Evolutionary conservation across 1,140 invertebrate species (phyloP).

Genomic region (Eurytemora carolleeae): DNA sequence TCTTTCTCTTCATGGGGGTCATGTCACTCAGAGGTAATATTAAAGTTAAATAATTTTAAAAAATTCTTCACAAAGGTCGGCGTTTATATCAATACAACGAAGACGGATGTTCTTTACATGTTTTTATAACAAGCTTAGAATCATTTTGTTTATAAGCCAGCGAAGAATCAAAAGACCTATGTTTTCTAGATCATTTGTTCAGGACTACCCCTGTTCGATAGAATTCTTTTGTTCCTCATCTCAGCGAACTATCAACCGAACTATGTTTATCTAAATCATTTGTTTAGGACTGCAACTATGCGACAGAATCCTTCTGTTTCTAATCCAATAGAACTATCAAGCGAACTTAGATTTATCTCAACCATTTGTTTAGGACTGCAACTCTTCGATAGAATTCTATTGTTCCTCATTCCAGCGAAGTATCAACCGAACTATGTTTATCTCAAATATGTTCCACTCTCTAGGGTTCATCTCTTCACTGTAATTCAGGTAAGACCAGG

Average conservation of each 20-base stretch:
- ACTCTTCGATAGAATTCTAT: constrained; percentile 34
- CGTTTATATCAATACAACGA: too few species aligned
- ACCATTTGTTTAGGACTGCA: constrained; percentile 25
- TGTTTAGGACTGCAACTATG: too few species aligned
- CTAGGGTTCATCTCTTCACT: constrained; percentile 38
- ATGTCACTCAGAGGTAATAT: constrained; percentile 35
- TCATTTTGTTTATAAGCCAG: too few species aligned
- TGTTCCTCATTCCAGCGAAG: constrained; percentile 41
- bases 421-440: constrained; percentile 42
- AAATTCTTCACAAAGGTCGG: too few species aligned
- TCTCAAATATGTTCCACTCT: constrained; percentile 32
- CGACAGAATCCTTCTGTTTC: too few species aligned
- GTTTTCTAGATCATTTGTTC: too few species aligned
- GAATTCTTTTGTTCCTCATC: constrained; percentile 38
- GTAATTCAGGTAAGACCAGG: constrained; percentile 23
- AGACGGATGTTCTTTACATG: too few species aligned
- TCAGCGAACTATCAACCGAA: constrained; percentile 44
- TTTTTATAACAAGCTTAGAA: too few species aligned
- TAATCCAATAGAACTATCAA: too few species aligned
- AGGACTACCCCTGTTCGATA: constrained; percentile 34
- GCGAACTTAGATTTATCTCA: too few species aligned
- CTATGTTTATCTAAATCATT: constrained; percentile 33
- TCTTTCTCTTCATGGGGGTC: constrained; percentile 45
- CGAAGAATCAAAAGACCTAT: too few species aligned
- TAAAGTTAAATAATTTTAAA: too few species aligned